phyloP scores from a whole-genome alignment of 2,888 invertebrate species.

The Punctoribates punctum region DNA sequence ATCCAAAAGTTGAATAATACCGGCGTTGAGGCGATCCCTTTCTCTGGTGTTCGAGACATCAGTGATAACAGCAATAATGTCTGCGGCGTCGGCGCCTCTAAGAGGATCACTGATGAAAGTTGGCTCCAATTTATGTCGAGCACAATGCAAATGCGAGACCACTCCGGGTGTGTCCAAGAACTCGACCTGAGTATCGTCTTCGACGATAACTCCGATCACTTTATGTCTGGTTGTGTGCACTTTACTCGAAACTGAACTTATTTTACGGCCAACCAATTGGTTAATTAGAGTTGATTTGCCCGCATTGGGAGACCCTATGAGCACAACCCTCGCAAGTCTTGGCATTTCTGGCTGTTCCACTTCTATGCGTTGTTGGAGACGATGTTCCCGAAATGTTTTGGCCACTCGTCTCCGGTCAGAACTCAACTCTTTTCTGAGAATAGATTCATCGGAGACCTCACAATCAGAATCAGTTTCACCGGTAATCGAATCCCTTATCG shows the following conservation, averaged over 20 bases:
- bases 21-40: constrained; percentile 65
- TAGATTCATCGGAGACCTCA: background rate
- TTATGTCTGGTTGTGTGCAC: constrained; percentile 58
- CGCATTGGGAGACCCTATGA: constrained; percentile 88
- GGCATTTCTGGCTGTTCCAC: constrained; percentile 50
- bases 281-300: constrained; percentile 96
- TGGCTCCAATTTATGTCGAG: constrained; percentile 54
- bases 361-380: background rate
- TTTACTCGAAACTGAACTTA: constrained; percentile 54
- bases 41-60: constrained; percentile 71
- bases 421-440: background rate
- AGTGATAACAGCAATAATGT: constrained; percentile 79
- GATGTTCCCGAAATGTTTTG: background rate
- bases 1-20: constrained; percentile 67
- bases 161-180: constrained; percentile 93
- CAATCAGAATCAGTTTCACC: background rate
- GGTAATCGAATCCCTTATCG: background rate
- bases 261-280: constrained; percentile 71
- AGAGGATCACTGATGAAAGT: constrained; percentile 62
- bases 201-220: constrained; percentile 67
- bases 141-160: constrained; percentile 65
- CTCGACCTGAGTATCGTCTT: constrained; percentile 74
- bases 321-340: constrained; percentile 61
- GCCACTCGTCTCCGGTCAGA: background rate
- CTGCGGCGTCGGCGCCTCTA: constrained; percentile 61